Percentiles rank a stretch among this genome's conserved stretches.
Conservation (phyloP, 53 echinoderm and acorn worm genomes). For the Actinopyga echinites region DNA sequence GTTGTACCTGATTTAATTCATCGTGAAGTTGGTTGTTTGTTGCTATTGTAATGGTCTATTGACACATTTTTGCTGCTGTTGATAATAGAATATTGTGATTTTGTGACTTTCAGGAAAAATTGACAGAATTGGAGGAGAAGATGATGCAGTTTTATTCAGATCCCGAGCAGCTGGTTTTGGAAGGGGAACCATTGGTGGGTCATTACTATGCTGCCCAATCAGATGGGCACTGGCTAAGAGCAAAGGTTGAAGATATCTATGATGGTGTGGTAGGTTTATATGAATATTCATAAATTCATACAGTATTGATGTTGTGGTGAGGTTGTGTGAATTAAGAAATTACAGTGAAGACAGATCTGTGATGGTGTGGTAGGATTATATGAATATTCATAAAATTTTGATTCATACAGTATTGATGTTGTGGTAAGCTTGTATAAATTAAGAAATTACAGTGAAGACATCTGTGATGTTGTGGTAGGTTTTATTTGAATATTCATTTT, state of each 20-base stretch:
- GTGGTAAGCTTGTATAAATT: too few species aligned
- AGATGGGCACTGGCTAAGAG: conserved; percentile 46
- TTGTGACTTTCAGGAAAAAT: conserved; percentile 31
- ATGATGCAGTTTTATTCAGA: conserved; percentile 57
- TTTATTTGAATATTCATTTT: too few species aligned
- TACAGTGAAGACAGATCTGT: conserved; percentile 20
- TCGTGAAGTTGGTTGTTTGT: too few species aligned
- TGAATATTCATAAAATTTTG: too few species aligned
- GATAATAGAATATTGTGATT: neutral
- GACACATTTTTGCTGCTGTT: too few species aligned
- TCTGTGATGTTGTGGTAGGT: conserved; percentile 41
- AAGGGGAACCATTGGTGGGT: conserved; percentile 13
- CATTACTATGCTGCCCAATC: conserved; percentile 54
- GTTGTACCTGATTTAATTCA: too few species aligned
- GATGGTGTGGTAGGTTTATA: conserved; percentile 32
- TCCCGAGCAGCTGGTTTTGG: neutral
- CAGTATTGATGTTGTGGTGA: too few species aligned
- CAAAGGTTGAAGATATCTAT: conserved; percentile 30
- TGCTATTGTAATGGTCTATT: too few species aligned
- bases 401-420: too few species aligned
- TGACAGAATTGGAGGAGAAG: conserved; percentile 41
- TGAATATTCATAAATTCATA: too few species aligned
- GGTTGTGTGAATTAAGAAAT: too few species aligned
- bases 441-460: too few species aligned
- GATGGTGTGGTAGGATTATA: conserved; percentile 32